Conservation (phyloP, 2,888 invertebrate genomes). For the Brachyptera putata region DNA sequence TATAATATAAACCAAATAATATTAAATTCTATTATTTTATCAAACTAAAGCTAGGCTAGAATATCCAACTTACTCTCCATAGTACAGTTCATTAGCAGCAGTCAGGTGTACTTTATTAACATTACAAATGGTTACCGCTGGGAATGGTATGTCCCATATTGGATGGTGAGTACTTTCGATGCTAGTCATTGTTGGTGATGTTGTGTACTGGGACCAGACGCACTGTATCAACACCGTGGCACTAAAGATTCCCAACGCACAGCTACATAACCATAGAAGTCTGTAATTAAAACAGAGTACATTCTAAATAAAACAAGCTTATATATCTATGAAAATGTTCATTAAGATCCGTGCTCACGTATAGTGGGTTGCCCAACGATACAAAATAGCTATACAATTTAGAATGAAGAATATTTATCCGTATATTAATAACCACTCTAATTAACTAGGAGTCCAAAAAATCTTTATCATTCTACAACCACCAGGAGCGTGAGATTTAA, state of each 20-base stretch:
- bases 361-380: too few species aligned
- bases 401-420: too few species aligned
- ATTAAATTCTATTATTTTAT: too few species aligned
- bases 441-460: too few species aligned
- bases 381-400: too few species aligned
- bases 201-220: conserved; percentile 31
- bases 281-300: conserved; percentile 13
- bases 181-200: conserved; percentile 32
- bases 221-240: conserved; percentile 28
- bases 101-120: conserved; percentile 32
- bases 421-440: too few species aligned
- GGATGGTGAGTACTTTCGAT: conserved; percentile 33
- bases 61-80: conserved; percentile 13
- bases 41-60: too few species aligned
- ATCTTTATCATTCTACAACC: too few species aligned
- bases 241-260: conserved; percentile 23
- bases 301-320: not conserved
- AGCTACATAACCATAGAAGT: conserved; percentile 24
- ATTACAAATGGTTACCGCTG: conserved; percentile 33
- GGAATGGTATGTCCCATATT: conserved; percentile 34
- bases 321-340: too few species aligned
- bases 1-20: too few species aligned
- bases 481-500: too few species aligned
- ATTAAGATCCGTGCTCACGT: too few species aligned
- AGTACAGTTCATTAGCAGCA: conserved; percentile 26